Percentiles rank a stretch among this genome's conserved stretches.
These are phyloP conservation scores for Lasiommata megera DNA, from an alignment of 2,888 invertebrate species.

Conservation along the genomic window DNA sequence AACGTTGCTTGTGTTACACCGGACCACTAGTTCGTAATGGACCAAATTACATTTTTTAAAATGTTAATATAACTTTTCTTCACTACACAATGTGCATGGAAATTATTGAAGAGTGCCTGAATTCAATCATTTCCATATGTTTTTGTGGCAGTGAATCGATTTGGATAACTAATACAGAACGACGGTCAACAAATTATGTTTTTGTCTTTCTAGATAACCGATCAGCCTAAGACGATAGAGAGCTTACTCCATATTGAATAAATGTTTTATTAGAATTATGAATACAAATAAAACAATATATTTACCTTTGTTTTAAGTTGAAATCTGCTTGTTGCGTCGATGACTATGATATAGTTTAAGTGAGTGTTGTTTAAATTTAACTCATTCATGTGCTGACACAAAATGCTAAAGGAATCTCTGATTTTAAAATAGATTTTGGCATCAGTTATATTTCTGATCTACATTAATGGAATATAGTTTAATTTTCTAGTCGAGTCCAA, in stretches of 20 bases:
- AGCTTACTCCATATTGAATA: constrained; percentile 74
- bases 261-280: constrained; percentile 76
- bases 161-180: not conserved
- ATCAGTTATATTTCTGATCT: constrained; percentile 44
- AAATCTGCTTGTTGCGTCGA: constrained; percentile 73
- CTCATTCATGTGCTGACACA: constrained; percentile 37
- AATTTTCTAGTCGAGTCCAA: constrained; percentile 72
- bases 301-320: constrained; percentile 77
- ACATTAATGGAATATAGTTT: constrained; percentile 39
- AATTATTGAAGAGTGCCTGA: constrained; percentile 44
- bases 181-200: constrained; percentile 18
- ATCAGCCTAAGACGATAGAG: constrained; percentile 77
- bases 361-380: constrained; percentile 36
- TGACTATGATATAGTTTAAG: constrained; percentile 66
- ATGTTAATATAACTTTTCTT: not conserved
- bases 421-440: constrained; percentile 44
- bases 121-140: constrained; percentile 40
- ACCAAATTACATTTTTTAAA: constrained; percentile 2
- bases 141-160: constrained; percentile 19
- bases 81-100: constrained; percentile 1
- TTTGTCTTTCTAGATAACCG: constrained; percentile 62
- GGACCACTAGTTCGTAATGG: not conserved
- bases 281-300: constrained; percentile 67
- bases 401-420: constrained; percentile 51
- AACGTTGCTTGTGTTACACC: not conserved